Conservation (phyloP, 2,797 vertebrate species). For the Pangasius mekongensis region DNA sequence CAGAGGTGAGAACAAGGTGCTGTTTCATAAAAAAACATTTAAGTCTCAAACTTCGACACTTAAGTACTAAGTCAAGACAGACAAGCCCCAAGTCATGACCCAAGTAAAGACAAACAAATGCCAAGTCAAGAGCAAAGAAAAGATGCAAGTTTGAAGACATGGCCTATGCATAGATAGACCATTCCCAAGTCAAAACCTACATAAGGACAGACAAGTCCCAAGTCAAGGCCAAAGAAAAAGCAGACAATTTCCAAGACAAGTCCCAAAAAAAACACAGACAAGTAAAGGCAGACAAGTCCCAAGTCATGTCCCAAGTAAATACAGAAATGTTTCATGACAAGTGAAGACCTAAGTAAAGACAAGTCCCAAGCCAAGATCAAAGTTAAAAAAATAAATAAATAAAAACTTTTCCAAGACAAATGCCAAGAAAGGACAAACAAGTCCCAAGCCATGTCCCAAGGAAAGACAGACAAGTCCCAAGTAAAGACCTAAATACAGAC, state of each 20-base stretch:
- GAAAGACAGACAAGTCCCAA: not conserved
- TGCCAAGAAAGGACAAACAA: not conserved
- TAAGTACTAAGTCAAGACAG: not conserved
- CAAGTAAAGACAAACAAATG: not conserved
- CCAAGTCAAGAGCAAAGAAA: not conserved
- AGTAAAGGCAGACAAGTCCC: not conserved
- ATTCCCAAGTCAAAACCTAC: not conserved
- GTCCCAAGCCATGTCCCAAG: not conserved
- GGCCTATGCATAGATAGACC: not conserved
- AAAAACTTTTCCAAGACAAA: not conserved
- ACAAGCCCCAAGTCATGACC: not conserved
- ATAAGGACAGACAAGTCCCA: not conserved
- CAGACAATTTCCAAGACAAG: not conserved
- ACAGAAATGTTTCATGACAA: not conserved
- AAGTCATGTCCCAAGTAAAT: not conserved
- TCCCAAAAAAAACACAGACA: not conserved
- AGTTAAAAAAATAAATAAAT: not conserved
- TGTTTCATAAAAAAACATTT: not conserved
- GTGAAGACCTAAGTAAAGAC: not conserved
- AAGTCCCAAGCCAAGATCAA: not conserved
- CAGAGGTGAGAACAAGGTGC: constrained; percentile 23
- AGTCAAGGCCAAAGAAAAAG: not conserved
- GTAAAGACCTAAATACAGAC: not conserved
- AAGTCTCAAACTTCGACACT: not conserved
- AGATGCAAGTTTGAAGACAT: not conserved